phyloP scores from a whole-genome alignment of 1,140 invertebrate genomes.

The Aplysia californica region DNA sequence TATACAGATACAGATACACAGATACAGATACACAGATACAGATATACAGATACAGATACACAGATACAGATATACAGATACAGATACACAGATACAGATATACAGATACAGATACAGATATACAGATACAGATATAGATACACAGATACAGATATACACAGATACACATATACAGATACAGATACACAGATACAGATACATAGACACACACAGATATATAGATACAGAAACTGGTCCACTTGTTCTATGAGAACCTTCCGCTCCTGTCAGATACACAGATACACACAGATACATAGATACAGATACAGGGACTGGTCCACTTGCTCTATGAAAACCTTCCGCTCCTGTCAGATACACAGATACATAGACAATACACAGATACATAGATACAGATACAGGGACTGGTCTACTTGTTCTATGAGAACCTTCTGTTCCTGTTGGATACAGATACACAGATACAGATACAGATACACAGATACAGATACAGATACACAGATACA shows the following conservation, averaged over 20 bases:
- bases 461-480: constrained; percentile 62
- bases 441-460: no score
- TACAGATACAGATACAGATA: not conserved
- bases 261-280: constrained; percentile 56
- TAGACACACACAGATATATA: no score
- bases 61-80: not conserved
- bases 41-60: not conserved
- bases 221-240: constrained; percentile 57
- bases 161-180: constrained; percentile 63
- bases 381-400: no score
- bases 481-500: no score
- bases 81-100: no score
- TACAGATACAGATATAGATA: not conserved
- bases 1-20: no score
- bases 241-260: constrained; percentile 62
- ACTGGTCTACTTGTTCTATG: no score
- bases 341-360: no score
- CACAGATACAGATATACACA: constrained; percentile 50
- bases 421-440: no score
- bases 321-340: constrained; percentile 61
- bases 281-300: no score
- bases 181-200: constrained; percentile 60
- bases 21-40: not conserved
- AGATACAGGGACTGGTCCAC: constrained; percentile 61
- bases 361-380: no score